phyloP scores from a whole-genome alignment of 2,113 vertebrate genomes.

The Acrocephalus arundinaceus region DNA sequence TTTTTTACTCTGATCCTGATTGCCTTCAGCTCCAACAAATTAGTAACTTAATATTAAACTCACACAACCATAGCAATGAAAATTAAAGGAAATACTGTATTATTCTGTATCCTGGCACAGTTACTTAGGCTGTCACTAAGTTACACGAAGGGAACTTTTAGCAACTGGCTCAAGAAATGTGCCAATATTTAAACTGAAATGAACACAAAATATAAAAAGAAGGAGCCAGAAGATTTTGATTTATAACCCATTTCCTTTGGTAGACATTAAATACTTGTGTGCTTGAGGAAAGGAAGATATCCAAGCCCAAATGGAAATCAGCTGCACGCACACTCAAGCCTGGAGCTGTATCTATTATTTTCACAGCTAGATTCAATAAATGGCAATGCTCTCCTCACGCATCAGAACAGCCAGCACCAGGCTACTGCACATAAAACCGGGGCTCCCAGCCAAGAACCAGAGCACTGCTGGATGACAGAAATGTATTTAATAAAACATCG shows the following conservation, averaged over 20 bases:
- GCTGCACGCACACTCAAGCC: background rate
- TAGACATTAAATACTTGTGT: background rate
- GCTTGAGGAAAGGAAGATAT: background rate
- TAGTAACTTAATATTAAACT: background rate
- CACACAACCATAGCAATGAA: background rate
- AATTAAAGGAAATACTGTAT: background rate
- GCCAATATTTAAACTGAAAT: background rate
- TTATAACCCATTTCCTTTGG: background rate
- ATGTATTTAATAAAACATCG: background rate
- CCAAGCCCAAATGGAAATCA: background rate
- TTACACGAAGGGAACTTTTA: background rate
- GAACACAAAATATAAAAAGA: background rate
- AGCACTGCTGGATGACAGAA: background rate
- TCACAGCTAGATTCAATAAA: background rate
- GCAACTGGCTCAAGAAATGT: background rate
- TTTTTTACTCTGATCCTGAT: background rate
- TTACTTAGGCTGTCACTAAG: background rate
- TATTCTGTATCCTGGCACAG: background rate
- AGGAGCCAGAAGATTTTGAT: background rate
- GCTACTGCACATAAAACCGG: background rate
- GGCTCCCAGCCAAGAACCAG: background rate
- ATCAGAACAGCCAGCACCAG: background rate
- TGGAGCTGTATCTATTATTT: background rate
- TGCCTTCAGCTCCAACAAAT: background rate
- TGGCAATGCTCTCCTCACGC: background rate